A percentile compares a stretch with the other conserved stretches of the same genome.
These are phyloP conservation scores for Frieseomelitta varia DNA, from an alignment of 1,140 invertebrate genomes.

Conservation along the genomic window DNA sequence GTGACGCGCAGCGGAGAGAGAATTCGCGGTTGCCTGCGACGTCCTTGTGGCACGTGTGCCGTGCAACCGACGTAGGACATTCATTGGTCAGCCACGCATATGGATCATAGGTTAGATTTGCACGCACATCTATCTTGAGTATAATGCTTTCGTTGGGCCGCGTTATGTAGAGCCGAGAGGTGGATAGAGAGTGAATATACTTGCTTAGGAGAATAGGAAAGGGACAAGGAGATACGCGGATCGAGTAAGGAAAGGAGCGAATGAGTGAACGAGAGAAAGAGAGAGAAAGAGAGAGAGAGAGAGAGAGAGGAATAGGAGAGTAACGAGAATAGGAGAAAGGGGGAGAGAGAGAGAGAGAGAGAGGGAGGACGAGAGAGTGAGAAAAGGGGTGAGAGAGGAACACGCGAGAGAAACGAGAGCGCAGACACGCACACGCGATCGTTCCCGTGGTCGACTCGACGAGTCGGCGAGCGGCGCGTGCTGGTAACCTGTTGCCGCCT, in stretches of 20 bases:
- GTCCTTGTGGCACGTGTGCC: constrained; percentile 31
- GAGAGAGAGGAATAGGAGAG: neutral
- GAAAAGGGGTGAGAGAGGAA: constrained; percentile 39
- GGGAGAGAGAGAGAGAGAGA: neutral
- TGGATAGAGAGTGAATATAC: neutral
- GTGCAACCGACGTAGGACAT: constrained; percentile 33
- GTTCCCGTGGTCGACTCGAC: constrained; percentile 59
- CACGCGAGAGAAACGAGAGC: constrained; percentile 62
- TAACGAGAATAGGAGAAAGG: neutral
- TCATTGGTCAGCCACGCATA: constrained; percentile 63
- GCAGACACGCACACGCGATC: constrained; percentile 62
- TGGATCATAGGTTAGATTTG: constrained; percentile 80
- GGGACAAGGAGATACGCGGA: neutral
- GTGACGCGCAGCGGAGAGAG: constrained; percentile 29
- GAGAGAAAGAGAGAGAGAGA: neutral
- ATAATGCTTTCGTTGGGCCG: neutral
- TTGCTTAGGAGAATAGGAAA: neutral
- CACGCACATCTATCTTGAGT: constrained; percentile 14
- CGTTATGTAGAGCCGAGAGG: too few relatives aligned
- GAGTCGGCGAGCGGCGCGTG: constrained; percentile 62
- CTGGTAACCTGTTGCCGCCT: constrained; percentile 69
- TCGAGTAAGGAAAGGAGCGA: neutral
- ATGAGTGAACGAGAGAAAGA: constrained; percentile 13
- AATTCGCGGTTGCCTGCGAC: constrained; percentile 20
- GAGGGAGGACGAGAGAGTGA: constrained; percentile 14